Evolutionary conservation across 2,797 vertebrate genomes (phyloP).

Genomic region (Discoglossus pictus): DNA sequence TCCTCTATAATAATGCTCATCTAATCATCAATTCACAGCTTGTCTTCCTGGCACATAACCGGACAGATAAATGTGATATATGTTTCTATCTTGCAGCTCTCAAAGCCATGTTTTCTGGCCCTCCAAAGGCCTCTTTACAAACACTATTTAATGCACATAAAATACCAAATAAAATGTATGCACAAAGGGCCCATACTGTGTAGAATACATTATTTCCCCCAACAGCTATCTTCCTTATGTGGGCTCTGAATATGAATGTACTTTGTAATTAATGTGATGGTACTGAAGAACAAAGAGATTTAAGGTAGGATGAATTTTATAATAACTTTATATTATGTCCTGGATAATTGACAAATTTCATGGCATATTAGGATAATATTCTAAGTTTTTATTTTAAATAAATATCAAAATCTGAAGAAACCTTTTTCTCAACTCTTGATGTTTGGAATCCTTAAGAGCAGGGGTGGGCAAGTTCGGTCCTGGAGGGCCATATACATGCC

Average conservation of each 20-base stretch:
- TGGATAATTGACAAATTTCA: too few species aligned
- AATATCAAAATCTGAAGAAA: too few species aligned
- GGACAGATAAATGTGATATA: background rate
- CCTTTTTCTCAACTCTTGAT: too few species aligned
- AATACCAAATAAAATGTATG: background rate
- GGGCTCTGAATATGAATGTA: background rate
- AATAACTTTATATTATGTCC: too few species aligned
- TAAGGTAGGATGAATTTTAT: conserved; percentile 3
- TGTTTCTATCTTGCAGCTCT: background rate
- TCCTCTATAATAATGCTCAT: too few species aligned
- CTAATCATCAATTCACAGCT: background rate
- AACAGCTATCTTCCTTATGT: background rate
- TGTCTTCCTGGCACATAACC: background rate
- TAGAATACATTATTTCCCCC: background rate
- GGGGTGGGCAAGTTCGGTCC: too few species aligned
- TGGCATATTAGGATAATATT: too few species aligned
- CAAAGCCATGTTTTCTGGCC: background rate
- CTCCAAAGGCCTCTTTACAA: background rate
- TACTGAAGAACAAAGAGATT: background rate
- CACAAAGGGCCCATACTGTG: background rate
- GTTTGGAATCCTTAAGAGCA: too few species aligned
- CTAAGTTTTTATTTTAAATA: too few species aligned
- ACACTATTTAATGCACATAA: background rate
- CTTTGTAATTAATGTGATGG: background rate
- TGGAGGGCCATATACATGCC: too few species aligned